Conservation (phyloP, 2,113 vertebrate genomes). For the Rousettus leschenaultii region DNA sequence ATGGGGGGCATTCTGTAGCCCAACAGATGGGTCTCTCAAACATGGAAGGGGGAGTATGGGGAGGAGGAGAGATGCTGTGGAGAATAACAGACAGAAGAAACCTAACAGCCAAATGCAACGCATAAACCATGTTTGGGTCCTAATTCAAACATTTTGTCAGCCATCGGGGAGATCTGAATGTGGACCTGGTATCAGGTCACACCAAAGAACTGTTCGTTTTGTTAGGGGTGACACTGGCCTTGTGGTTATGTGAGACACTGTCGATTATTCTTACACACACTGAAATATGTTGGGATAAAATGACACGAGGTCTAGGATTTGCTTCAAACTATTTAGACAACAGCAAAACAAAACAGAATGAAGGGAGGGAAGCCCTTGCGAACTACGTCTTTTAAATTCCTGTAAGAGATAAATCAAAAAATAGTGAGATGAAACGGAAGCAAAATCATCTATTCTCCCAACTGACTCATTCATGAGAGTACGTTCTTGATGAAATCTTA, state of each 20-base stretch:
- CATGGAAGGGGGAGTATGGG: no score
- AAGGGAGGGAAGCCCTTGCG: neutral
- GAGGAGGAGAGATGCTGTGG: rapidly evolving
- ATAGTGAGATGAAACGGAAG: neutral
- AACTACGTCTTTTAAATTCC: neutral
- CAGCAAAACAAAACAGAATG: neutral
- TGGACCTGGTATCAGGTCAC: neutral
- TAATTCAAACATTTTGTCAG: neutral
- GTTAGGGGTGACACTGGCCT: neutral
- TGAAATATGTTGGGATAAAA: neutral
- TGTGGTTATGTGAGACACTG: neutral
- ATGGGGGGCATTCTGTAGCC: rapidly evolving
- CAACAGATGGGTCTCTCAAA: neutral
- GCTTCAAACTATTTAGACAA: neutral
- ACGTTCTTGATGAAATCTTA: neutral
- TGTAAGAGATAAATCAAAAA: neutral
- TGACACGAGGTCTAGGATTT: neutral
- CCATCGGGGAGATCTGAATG: neutral
- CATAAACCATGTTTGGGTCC: neutral
- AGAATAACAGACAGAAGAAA: neutral
- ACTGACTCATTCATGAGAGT: neutral
- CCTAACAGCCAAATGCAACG: neutral
- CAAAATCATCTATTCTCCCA: neutral
- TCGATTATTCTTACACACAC: neutral
- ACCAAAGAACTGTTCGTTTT: neutral